These are phyloP conservation scores for Acomys russatus DNA, from an alignment of 2,797 vertebrate genomes.

Conservation along the genomic window DNA sequence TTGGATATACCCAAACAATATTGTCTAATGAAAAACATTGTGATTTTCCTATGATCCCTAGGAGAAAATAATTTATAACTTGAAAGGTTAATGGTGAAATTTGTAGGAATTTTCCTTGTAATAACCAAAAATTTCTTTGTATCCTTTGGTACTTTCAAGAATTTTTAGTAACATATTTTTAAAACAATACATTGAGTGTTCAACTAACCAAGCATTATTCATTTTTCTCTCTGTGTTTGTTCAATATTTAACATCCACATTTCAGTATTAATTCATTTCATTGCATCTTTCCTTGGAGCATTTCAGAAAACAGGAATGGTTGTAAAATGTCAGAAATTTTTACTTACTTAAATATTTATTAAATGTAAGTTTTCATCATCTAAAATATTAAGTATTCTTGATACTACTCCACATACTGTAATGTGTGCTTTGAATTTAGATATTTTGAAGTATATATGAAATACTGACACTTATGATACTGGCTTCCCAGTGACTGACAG, in stretches of 20 bases:
- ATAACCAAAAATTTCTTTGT: not conserved
- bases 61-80: not conserved
- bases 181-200: not conserved
- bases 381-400: not conserved
- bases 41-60: not conserved
- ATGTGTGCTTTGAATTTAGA: not conserved
- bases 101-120: not conserved
- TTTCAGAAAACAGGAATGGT: not conserved
- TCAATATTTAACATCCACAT: not conserved
- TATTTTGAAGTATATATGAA: not conserved
- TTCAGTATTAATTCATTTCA: not conserved
- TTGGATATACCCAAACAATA: not conserved
- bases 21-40: not conserved
- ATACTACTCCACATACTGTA: not conserved
- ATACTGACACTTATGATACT: not conserved
- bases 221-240: not conserved
- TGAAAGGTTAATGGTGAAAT: not conserved
- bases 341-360: conserved; percentile 8
- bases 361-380: not conserved
- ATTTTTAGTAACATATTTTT: not conserved
- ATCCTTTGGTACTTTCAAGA: not conserved
- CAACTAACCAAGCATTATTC: not conserved
- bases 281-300: not conserved
- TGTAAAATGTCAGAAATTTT: not conserved
- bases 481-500: not conserved